Percentiles rank a stretch among this genome's conserved stretches.
phyloP scores from a whole-genome alignment of 2,888 invertebrate genomes.

The Lasioglossum morio region DNA sequence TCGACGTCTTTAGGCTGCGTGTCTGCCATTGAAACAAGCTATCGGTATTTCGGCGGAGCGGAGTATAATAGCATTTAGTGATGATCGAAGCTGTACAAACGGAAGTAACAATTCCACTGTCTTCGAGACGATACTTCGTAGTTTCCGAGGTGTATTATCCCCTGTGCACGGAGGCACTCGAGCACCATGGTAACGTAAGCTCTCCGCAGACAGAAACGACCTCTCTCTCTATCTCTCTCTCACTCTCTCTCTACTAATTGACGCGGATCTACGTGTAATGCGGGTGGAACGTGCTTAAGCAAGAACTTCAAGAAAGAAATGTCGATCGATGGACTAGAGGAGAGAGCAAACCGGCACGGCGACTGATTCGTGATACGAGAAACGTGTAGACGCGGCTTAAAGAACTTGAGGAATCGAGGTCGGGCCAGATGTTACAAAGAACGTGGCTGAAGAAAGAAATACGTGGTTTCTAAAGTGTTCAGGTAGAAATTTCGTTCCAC shows the following conservation, averaged over 20 bases:
- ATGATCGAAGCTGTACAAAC: constrained; percentile 2
- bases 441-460: background rate
- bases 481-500: background rate
- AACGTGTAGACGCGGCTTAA: background rate
- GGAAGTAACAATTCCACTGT: constrained; percentile 30
- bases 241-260: constrained; percentile 35
- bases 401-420: background rate
- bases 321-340: constrained; percentile 17
- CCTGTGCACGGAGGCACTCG: constrained; percentile 43
- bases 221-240: constrained; percentile 19
- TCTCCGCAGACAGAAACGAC: constrained; percentile 51
- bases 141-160: constrained; percentile 60
- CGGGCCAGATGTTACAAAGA: background rate
- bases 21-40: background rate
- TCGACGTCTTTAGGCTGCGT: background rate
- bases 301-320: constrained; percentile 10
- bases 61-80: background rate
- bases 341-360: background rate
- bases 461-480: background rate
- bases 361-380: background rate
- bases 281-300: constrained; percentile 26
- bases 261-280: constrained; percentile 33
- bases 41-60: background rate
- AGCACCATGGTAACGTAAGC: constrained; percentile 63
- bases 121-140: constrained; percentile 34